Evolutionary conservation across 2,888 invertebrate species (phyloP).

Genomic region (Cephus sareptanus): DNA sequence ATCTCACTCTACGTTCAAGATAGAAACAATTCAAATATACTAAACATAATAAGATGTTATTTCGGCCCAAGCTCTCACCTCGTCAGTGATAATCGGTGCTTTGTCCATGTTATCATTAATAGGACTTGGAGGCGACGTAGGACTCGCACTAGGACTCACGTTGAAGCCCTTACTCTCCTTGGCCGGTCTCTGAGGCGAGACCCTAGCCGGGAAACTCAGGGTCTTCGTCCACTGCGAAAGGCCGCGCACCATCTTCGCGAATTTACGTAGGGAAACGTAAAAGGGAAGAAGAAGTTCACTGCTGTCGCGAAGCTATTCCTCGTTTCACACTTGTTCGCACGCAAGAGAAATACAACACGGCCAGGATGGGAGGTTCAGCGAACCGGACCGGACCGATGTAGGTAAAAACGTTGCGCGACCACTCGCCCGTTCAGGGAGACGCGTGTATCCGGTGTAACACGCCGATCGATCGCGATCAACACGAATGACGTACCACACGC

Average conservation of each 20-base stretch:
- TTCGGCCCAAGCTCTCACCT: conserved; percentile 49
- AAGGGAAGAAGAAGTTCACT: not conserved
- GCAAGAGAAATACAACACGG: not conserved
- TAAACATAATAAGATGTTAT: conserved; percentile 23
- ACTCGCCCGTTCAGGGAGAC: conserved; percentile 6
- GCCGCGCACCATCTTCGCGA: conserved; percentile 82
- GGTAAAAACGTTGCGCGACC: not conserved
- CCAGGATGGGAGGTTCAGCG: not conserved
- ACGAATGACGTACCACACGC: conserved; percentile 19
- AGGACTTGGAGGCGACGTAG: conserved; percentile 63
- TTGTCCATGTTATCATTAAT: conserved; percentile 60
- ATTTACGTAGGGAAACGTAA: not conserved
- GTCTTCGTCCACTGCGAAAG: conserved; percentile 92
- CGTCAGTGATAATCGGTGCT: conserved; percentile 58
- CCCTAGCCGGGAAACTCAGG: conserved; percentile 86
- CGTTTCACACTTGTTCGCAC: not conserved
- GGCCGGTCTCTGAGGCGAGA: conserved; percentile 83
- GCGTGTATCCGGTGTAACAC: conserved; percentile 14
- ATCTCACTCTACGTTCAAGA: not conserved
- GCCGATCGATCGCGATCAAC: not conserved
- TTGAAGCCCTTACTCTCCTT: conserved; percentile 72
- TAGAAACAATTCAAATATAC: not conserved
- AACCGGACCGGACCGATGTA: not conserved
- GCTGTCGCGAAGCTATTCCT: not conserved
- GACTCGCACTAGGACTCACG: conserved; percentile 68